phyloP scores from a whole-genome alignment of 53 echinoderm and acorn worm species.

The Patiria pectinifera region DNA sequence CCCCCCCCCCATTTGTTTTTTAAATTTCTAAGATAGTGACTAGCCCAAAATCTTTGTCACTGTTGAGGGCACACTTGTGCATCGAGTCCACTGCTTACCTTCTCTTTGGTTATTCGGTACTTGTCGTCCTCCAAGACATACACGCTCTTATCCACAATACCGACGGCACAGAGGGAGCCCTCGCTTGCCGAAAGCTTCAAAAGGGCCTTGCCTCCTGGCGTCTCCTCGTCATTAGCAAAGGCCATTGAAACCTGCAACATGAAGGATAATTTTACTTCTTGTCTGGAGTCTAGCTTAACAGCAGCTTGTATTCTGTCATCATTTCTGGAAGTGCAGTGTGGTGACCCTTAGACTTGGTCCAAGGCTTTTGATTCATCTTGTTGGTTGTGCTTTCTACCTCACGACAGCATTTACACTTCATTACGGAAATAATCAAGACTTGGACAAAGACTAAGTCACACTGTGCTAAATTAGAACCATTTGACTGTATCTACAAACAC shows the following conservation, averaged over 20 bases:
- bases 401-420: no score
- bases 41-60: no score
- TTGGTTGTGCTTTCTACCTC: no score
- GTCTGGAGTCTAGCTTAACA: neutral
- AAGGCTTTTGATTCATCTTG: no score
- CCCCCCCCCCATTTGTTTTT: no score
- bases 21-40: no score
- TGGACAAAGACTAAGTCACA: no score
- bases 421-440: no score
- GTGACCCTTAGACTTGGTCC: no score
- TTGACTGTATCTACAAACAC: no score
- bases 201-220: conserved; percentile 68
- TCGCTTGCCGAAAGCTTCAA: conserved; percentile 69
- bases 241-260: conserved; percentile 68
- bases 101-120: conserved; percentile 74
- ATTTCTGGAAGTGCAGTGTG: neutral
- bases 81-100: conserved; percentile 58
- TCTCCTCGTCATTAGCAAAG: conserved; percentile 66
- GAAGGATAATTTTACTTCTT: neutral
- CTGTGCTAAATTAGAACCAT: no score
- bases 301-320: no score
- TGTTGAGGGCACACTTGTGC: neutral
- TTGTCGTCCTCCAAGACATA: conserved; percentile 75
- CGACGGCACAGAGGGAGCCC: conserved; percentile 88
- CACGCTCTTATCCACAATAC: conserved; percentile 92